Evolutionary conservation across 1,140 invertebrate species (phyloP).

Genomic region (Hypsibius dujardini): DNA sequence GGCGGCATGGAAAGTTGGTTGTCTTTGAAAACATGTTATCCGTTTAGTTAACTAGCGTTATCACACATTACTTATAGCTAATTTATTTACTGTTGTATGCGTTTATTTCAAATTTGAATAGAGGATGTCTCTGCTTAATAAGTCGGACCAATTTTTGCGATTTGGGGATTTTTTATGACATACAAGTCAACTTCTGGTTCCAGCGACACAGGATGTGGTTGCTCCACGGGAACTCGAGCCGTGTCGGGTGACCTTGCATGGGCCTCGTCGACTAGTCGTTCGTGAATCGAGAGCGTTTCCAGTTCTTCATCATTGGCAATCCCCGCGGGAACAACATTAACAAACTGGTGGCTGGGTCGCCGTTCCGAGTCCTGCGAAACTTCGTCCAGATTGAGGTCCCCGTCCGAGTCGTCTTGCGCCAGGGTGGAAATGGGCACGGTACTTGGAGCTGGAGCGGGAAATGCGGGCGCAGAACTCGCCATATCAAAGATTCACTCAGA

Average conservation of each 20-base stretch:
- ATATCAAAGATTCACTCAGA: background rate
- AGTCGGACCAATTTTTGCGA: no score
- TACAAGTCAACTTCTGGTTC: no score
- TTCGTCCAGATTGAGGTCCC: background rate
- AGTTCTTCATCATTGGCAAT: constrained; percentile 1
- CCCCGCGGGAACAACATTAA: background rate
- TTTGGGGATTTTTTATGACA: no score
- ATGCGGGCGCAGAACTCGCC: background rate
- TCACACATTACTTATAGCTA: background rate
- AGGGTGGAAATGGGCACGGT: background rate
- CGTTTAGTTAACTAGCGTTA: background rate
- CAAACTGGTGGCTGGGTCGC: background rate
- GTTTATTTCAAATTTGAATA: no score
- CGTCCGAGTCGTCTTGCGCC: background rate
- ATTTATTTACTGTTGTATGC: no score
- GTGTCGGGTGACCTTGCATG: background rate
- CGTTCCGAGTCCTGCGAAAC: background rate
- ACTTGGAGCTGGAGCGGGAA: background rate
- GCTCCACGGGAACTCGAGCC: background rate
- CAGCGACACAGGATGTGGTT: background rate
- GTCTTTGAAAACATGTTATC: background rate
- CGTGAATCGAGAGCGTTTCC: constrained; percentile 5
- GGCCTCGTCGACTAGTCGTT: background rate
- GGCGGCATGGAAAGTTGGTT: background rate
- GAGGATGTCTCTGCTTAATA: no score